Conservation (phyloP, 2,888 invertebrate species). For the Atethmia centrago region DNA sequence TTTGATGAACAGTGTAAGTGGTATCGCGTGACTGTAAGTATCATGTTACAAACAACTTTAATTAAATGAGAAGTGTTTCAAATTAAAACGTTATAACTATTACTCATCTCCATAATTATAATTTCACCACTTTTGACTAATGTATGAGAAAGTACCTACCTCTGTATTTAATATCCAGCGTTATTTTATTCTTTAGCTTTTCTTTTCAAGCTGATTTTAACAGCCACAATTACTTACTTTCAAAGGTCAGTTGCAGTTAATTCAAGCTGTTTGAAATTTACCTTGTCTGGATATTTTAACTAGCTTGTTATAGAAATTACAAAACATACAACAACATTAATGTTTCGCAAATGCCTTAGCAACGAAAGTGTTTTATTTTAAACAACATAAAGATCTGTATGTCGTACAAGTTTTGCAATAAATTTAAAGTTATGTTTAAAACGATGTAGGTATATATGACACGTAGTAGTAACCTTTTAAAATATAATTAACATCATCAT, state of each 20-base stretch:
- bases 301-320: conserved; percentile 32
- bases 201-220: conserved; percentile 21
- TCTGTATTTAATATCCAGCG: neutral
- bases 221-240: conserved; percentile 15
- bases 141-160: neutral
- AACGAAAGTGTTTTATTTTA: neutral
- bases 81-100: conserved; percentile 34
- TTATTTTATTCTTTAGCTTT: neutral
- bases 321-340: conserved; percentile 14
- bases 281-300: conserved; percentile 15
- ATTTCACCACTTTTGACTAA: conserved; percentile 24
- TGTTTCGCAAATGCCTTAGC: neutral
- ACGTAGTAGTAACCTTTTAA: neutral
- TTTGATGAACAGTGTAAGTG: conserved; percentile 29
- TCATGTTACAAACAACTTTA: conserved; percentile 54
- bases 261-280: conserved; percentile 21
- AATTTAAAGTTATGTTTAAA: too few species aligned
- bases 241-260: conserved; percentile 29
- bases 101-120: conserved; percentile 8
- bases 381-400: neutral
- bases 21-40: conserved; percentile 59
- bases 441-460: neutral
- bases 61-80: conserved; percentile 43
- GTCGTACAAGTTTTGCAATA: too few species aligned
- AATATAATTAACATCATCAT: neutral